Evolutionary conservation across 1,140 invertebrate species (phyloP).

Genomic region (Cepaea nemoralis): DNA sequence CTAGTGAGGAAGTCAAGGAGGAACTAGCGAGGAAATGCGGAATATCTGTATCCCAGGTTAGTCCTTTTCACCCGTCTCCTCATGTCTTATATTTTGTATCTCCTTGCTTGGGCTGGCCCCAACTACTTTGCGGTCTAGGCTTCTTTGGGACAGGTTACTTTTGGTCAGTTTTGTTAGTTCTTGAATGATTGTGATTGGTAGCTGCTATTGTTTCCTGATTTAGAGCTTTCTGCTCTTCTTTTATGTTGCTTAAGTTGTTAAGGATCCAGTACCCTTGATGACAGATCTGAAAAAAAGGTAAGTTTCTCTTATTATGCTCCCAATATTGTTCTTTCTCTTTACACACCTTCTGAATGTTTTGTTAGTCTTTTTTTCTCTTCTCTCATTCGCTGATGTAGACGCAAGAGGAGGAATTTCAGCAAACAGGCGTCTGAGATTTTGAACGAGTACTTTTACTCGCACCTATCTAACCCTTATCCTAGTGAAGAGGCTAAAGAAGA

Average conservation of each 20-base stretch:
- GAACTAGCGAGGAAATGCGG: slow-evolving; percentile 98
- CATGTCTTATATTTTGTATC: background rate
- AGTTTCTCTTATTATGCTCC: slow-evolving; percentile 5
- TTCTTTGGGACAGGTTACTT: background rate
- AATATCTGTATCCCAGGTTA: slow-evolving; percentile 94
- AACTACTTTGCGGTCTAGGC: background rate
- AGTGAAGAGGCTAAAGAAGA: slow-evolving; percentile 99
- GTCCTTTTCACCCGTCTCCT: slow-evolving; percentile 1
- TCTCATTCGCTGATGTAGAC: slow-evolving; percentile 74
- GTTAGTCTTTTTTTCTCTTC: slow-evolving; percentile 18
- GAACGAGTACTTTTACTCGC: slow-evolving; percentile 99
- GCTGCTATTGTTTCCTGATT: background rate
- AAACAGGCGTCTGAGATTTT: slow-evolving; percentile 99
- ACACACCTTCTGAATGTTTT: background rate
- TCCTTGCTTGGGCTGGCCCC: background rate
- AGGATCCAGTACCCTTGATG: background rate
- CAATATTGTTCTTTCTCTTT: slow-evolving; percentile 17
- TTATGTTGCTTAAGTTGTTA: background rate
- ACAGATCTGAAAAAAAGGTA: slow-evolving; percentile 26
- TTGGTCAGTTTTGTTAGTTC: no score
- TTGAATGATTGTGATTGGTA: slow-evolving; percentile 30
- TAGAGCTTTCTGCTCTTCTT: background rate
- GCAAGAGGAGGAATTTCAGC: slow-evolving; percentile 99
- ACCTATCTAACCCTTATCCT: slow-evolving; percentile 99
- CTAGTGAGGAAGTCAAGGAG: slow-evolving; percentile 99